Evolutionary conservation across 2,797 vertebrate genomes (phyloP), one percentile per base, ranked within the genome.

Genomic region (Phaenicophaeus curvirostris): DNA sequence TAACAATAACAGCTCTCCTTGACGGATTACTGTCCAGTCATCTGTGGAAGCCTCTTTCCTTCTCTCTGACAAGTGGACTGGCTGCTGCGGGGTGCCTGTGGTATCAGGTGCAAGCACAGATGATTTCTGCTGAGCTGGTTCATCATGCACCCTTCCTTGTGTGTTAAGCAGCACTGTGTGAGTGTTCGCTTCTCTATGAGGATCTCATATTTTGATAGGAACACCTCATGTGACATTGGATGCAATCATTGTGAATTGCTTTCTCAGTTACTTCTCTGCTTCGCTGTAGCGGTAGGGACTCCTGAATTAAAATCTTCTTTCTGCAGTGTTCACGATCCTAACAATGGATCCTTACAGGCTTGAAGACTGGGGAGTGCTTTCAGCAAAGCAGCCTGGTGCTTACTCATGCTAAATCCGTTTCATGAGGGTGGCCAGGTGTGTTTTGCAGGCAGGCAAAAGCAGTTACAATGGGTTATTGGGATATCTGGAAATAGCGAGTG

Each of bases 41-140:
- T 93, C 87, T 90, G 89, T 94, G 90, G 57, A 87, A 87, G 37
- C 76, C 76, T 57, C 55, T 91, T 76, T 79, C 33, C 21, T 33
- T 55, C 41, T 77, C 57, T 51, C 74, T 96, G 79, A 80, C 85
- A 86, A 83, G 71, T n/a, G 65, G 78, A 68, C 88, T 3, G 54
- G 76, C 63, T 89, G 89, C 62, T 92, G 83, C 11, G 13, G 59
- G 57, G 80, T 59, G 63, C 55, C 66, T 80, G 68, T 1, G 28
- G 91, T 84, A 88, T 91, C 94, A 93, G 94, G 92, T 90, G 94
- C 93, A 92, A 77, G 50, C 0, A 1, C 65, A 72, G 82, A 79
- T 71, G 85, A 67, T 91, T 95, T 92, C 89, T 95, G 85, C 95
- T 92, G 57, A 95, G 54, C 66, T 48, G 69, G 61, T 81, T 86